Base-by-base conservation (phyloP, 2,888 invertebrate species). In the Pyrochroa serraticornis region DNA sequence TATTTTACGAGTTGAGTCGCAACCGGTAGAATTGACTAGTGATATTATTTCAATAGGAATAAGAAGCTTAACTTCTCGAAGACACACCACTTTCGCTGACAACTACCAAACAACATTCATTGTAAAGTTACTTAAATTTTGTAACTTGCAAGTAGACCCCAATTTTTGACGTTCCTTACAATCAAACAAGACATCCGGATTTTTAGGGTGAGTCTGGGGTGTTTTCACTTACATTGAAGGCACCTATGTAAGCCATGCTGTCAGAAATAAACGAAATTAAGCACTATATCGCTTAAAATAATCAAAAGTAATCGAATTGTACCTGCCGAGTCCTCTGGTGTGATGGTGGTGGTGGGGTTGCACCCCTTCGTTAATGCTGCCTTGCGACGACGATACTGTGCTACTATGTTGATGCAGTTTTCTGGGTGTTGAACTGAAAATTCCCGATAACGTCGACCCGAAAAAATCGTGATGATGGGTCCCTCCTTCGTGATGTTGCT, bases 391-490 rank as follows among this genome's bases (percentile, higher is more conserved):
- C 2, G 79, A 79, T 0, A 79, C 79, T 0, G 78, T 79, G 51
- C 77, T 78, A 53, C 76, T 74, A 49, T 78, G 78, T 55, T 77
- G 77, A 32, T 81, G 80, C 60, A 83, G 78, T 67, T 82, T 82
- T 53, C 82, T 81, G 0, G 82, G 80, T 1, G 82, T 81, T 32
- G 74, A 69, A 2, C 84, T 84, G 62, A 87, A 87, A 32, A 87
- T 84, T 47, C 88, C 88, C 50, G 91, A 89, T 57, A 91, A 79
- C 8, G 90, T 90, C 37, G 90, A 88, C 58, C 85, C 85, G 51
- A 87, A 84, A 30, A 87, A 77, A 60, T 88, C 88, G 75, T 87
- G 81, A 75, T 84, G 75, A 72, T 85, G 84, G n/a, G 10, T 6
- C 6, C 31, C 41, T 7, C n/a, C 34, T n/a, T 76, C 77, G 41